A percentile compares a stretch with the other conserved stretches of the same genome.
Conservation (phyloP, 2,797 vertebrate genomes). For the Notamacropus eugenii region DNA sequence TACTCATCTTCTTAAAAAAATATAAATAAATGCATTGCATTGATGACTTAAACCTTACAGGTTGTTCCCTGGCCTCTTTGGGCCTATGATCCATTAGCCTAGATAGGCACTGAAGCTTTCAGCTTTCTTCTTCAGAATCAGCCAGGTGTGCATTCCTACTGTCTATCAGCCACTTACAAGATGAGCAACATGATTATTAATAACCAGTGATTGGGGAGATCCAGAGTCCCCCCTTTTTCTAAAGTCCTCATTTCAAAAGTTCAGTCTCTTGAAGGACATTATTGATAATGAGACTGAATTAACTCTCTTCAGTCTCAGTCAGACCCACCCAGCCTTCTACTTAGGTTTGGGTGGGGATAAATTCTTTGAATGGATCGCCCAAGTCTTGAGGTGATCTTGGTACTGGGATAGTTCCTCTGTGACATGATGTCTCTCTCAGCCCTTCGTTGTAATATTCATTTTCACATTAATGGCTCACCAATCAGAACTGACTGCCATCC, state of each 20-base stretch:
- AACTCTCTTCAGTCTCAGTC: neutral
- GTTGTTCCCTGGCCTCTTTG: slow-evolving; percentile 26
- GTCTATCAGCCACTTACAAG: neutral
- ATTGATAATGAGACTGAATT: neutral
- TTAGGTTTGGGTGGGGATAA: too few species aligned
- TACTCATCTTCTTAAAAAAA: slow-evolving; percentile 16
- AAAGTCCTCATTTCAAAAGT: slow-evolving; percentile 20
- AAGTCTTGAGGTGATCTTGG: neutral
- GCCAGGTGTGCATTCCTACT: neutral
- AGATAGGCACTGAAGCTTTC: slow-evolving; percentile 17
- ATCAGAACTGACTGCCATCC: neutral
- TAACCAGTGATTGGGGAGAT: neutral
- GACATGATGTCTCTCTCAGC: neutral
- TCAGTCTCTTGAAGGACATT: neutral
- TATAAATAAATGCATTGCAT: slow-evolving; percentile 1
- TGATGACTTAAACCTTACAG: neutral
- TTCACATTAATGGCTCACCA: neutral
- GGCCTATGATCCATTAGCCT: slow-evolving; percentile 10
- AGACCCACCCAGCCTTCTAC: neutral
- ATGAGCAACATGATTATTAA: neutral
- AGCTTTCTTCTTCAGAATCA: slow-evolving; percentile 20
- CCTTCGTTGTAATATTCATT: neutral
- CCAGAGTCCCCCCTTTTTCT: neutral
- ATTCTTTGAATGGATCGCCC: neutral
- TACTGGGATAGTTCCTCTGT: neutral